Percentiles rank a stretch among this genome's conserved stretches.
These are phyloP conservation scores for Buceros bicornis DNA, from an alignment of 2,797 vertebrate species.

Conservation along the genomic window DNA sequence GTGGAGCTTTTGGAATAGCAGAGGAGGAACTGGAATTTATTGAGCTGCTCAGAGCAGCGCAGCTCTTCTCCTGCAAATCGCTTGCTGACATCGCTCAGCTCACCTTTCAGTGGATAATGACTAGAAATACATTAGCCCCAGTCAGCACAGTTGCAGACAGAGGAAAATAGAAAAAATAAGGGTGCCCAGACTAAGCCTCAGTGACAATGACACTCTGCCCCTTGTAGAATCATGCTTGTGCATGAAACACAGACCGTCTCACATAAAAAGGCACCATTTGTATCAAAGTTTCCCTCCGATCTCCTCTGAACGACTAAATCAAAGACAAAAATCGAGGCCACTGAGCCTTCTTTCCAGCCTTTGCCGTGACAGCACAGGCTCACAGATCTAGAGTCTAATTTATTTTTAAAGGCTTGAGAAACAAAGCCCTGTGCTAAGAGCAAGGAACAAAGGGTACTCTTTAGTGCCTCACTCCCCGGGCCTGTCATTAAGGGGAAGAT, in stretches of 20 bases:
- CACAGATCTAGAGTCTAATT: slow-evolving; percentile 62
- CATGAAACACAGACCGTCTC: neutral
- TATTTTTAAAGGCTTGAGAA: slow-evolving; percentile 72
- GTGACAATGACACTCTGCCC: neutral
- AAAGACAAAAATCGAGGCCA: slow-evolving; percentile 67
- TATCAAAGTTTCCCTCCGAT: slow-evolving; percentile 45
- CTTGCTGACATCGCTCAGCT: slow-evolving; percentile 8
- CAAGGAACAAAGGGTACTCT: slow-evolving; percentile 68
- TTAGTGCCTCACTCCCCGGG: slow-evolving; percentile 55
- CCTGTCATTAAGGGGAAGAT: slow-evolving; percentile 72
- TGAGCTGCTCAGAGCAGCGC: neutral
- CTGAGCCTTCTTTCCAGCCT: slow-evolving; percentile 23
- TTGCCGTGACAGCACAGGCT: slow-evolving; percentile 42
- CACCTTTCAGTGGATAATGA: neutral
- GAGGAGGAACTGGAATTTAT: slow-evolving; percentile 30
- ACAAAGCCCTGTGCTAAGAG: slow-evolving; percentile 60
- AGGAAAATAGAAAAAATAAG: neutral
- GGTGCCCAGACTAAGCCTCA: neutral
- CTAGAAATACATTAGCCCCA: neutral
- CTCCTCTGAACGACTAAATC: slow-evolving; percentile 49
- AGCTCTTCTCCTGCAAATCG: neutral
- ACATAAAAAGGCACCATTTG: slow-evolving; percentile 3
- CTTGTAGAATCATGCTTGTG: neutral
- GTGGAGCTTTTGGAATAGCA: slow-evolving; percentile 10
- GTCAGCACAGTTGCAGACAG: neutral